Evolutionary conservation across 2,888 invertebrate species (phyloP), one percentile per base, ranked within the genome.

Genomic region (Amphipyra tragopoginis): DNA sequence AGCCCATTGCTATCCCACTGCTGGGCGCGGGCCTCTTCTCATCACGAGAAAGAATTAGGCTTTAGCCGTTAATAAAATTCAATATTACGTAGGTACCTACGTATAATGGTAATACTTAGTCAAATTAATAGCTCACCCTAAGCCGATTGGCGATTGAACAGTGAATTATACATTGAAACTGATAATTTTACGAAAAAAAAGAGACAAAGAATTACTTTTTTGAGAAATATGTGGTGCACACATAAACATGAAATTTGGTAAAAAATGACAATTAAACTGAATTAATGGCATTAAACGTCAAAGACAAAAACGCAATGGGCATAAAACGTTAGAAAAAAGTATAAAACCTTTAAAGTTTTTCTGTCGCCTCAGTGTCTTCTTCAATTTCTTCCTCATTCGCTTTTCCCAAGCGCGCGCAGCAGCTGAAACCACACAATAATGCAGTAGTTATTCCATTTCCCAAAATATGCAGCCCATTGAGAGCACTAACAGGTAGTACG

Each of bases 381-480:
- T 94, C 58, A 92, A 68, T 70, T 93, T 94, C 75, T 93, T 94
- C 43, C 93, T 84, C 91, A 93, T 93, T 73, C 93, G 80, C 40
- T 81, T 92, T 40, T 91, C 89, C 92, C 93, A 93, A 0, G 91
- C 92, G 6, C 87, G 79, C 74, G 88, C 90, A 69, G 92, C 92
- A 47, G 93, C 94, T 93, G 75, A 82, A 84, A 59, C 3, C 21
- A 21, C 21, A 21, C 3, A 43, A 11, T 44, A n/a, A n/a, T 0
- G 5, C 4, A 7, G 7, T 29, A 7, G 29, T 29, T 29, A 29
- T 29, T 4, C 29, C 7, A 29, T 29, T 29, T 29, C 29, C 2
- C 7, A 7, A 4, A 29, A 29, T 29, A 10, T 21, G 26, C 21
- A 21, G n/a, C 0, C 33, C 33, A 9, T 33, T 8, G n/a, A 15